phyloP scores from a whole-genome alignment of 92 coral and sea anemone species.

The Zoanthus solanderi region DNA sequence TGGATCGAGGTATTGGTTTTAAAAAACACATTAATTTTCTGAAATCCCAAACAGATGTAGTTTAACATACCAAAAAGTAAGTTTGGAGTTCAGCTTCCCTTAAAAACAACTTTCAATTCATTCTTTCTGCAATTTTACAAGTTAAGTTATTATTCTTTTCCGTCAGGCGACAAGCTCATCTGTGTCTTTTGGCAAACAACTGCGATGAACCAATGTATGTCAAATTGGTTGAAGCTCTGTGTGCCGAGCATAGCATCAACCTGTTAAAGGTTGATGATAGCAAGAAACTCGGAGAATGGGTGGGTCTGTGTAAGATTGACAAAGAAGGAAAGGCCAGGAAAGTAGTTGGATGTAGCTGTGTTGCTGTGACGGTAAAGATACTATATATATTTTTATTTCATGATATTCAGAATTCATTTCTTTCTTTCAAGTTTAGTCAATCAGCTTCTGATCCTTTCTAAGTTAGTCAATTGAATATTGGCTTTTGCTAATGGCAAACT shows the following conservation, averaged over 20 bases:
- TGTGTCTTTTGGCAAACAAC: constrained; percentile 95
- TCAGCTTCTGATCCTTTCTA: too few species aligned
- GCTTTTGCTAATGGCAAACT: too few species aligned
- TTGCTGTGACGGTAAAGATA: constrained; percentile 86
- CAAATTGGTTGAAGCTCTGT: constrained; percentile 95
- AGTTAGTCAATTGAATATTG: too few species aligned
- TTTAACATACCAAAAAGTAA: too few species aligned
- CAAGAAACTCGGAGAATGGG: constrained; percentile 99
- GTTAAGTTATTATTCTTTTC: neutral
- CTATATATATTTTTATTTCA: neutral
- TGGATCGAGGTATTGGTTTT: too few species aligned
- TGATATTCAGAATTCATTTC: neutral
- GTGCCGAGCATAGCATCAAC: constrained; percentile 96
- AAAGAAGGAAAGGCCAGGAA: constrained; percentile 99
- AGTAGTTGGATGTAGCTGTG: constrained; percentile 99
- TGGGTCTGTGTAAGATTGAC: constrained; percentile 99
- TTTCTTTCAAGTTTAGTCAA: too few species aligned
- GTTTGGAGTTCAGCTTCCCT: too few species aligned
- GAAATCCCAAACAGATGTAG: too few species aligned
- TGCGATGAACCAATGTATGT: constrained; percentile 98
- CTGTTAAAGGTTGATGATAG: constrained; percentile 96
- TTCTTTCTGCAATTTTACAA: too few species aligned
- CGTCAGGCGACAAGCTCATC: constrained; percentile 93
- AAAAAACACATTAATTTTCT: too few species aligned
- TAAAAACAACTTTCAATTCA: too few species aligned